Evolutionary conservation across 2,888 invertebrate genomes (phyloP).

Genomic region (Dermolepida albohirtum): DNA sequence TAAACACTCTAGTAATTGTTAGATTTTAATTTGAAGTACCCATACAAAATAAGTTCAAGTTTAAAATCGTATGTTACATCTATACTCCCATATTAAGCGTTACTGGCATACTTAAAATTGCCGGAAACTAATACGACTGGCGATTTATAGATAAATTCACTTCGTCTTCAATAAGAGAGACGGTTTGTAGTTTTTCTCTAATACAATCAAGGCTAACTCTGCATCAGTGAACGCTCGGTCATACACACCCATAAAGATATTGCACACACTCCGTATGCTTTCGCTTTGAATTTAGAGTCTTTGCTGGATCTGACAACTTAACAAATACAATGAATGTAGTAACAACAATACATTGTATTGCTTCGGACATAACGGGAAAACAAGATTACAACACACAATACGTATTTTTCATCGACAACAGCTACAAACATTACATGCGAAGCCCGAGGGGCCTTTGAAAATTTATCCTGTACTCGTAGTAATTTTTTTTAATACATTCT

Average conservation of each 20-base stretch:
- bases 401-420: background rate
- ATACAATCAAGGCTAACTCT: constrained; percentile 32
- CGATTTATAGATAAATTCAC: constrained; percentile 11
- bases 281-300: constrained; percentile 22
- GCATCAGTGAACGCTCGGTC: constrained; percentile 34
- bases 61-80: no score
- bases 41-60: no score
- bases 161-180: constrained; percentile 11
- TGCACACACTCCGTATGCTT: constrained; percentile 18
- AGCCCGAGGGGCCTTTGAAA: no score
- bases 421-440: background rate
- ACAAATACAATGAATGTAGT: constrained; percentile 30
- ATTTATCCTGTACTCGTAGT: no score
- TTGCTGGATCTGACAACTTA: constrained; percentile 23
- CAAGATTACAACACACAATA: constrained; percentile 14
- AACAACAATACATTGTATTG: constrained; percentile 24
- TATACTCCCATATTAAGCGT: no score
- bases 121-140: background rate
- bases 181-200: constrained; percentile 29
- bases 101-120: background rate
- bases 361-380: constrained; percentile 20
- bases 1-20: no score
- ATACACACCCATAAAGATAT: constrained; percentile 37
- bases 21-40: no score
- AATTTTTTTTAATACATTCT: no score